Base-by-base conservation (phyloP, 1,140 invertebrate species). In the Apis laboriosa region DNA sequence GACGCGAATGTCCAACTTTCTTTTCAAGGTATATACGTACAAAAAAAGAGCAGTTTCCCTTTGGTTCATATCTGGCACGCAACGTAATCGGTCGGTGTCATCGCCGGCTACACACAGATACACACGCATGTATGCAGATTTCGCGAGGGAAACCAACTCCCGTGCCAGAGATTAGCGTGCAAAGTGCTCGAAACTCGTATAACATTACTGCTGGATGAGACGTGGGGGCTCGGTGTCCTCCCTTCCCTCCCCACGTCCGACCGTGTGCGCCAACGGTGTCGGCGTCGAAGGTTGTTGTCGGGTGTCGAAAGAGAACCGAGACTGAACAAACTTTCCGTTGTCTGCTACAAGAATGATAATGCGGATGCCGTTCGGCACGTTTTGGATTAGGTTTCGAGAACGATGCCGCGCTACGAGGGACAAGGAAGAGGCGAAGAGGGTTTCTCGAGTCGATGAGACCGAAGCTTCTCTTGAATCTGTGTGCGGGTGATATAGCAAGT, bases 281-380 rank as follows among this genome's bases (percentile, higher is more conserved):
- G 24, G 43, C 53, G 63, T 49, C 67, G 61, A 80, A 71, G 80
- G 24, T 55, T 63, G 24, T 55, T 63, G 61, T 63, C 17, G 55
- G 60, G 61, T 11, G 51, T 55, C 60, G 70, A 77, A 87, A 78
- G 83, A 83, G 79, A 82, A 88, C 73, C 28, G 72, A 66, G 64
- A 89, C 84, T 85, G 82, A 89, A 90, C 88, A 91, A 92, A 91
- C 89, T 92, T 92, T 88, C 78, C 84, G 84, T 86, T 89, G 88
- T 89, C 87, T 92, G 91, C 91, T 89, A 87, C 91, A 91, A 91
- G 91, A 92, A 92, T 92, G 92, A 92, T 92, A 92, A 92, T 92
- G 91, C 77, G 85, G 80, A 87, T 84, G 70, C 85, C 74, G 87
- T 86, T 86, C 85, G 84, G 90, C 90, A 91, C 90, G 87, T 91